Base-by-base conservation (phyloP, 2,113 vertebrate species). In the Oryzias celebensis region DNA sequence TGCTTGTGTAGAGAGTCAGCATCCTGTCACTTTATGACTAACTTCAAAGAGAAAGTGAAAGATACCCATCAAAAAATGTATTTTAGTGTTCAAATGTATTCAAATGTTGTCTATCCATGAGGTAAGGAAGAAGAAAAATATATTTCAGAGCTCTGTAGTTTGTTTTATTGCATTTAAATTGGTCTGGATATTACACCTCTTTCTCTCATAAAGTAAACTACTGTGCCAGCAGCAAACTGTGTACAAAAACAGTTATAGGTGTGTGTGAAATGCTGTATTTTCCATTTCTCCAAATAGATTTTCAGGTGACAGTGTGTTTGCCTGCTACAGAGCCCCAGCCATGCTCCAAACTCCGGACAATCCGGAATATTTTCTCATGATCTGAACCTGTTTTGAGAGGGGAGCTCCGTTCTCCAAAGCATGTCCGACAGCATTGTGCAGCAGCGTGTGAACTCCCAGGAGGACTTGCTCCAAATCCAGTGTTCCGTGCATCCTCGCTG, bases 391-490 rank as follows among this genome's bases (percentile, higher is more conserved):
- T 50, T 90, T 81, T 0, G 70, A 80, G 52, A 98, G 65, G 16
- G 82, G 85, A 0, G 82, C 84, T 18, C 90, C 83, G 0, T 88
- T 91, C 60, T 70, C 64, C 54, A 70, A 78, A 24, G 91, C 93
- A 12, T 93, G 91, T 1, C 80, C 20, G 0, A 97, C 52, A 1
- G 96, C 94, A 0, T 94, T 92, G 1, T 68, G 91, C 17, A 98
- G 86, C 15, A 93, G 71, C 0, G 72, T 51, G 48, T 92, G 93
- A 41, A 93, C 90, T 76, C 92, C 93, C 20, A 95, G 78, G 26
- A 96, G 93, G 61, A 92, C 87, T 0, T 92, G 90, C 63, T 96
- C 95, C 1, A 94, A 50, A 61, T 94, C 83, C 0, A 92, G 82
- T 0, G 81, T 60, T 1, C 93, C 92, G 0, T 85, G 89, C 91